Base-by-base conservation (phyloP, 2,888 invertebrate species). In the Pandemis corylana region DNA sequence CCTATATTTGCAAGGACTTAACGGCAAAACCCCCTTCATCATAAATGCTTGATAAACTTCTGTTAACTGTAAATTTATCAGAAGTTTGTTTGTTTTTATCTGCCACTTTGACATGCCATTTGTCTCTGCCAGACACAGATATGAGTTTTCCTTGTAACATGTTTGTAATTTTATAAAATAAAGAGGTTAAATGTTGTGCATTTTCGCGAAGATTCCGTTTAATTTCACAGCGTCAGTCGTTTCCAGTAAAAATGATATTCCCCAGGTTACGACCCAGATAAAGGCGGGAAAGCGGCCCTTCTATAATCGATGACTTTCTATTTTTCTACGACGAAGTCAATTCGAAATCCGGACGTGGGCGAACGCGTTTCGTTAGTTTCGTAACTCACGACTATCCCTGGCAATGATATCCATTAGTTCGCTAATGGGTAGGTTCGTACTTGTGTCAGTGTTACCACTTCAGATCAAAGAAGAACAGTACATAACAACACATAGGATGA, bases 261-360 rank as follows among this genome's bases (percentile, higher is more conserved):
- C 71, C 67, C 46, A 12, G 51, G 67, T 53, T 85, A 87, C 89
- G 90, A 90, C 92, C 92, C 80, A 92, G 89, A 89, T 91, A 87
- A 83, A 82, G 82, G 81, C 83, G 85, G 88, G 89, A 92, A 91
- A 92, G 92, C 90, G 88, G 92, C 90, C 91, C 92, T 80, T 83
- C 77, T 75, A 72, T 79, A 86, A 93, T 90, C 90, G 88, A 89
- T 90, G 87, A 90, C 94, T 94, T 94, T 94, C 94, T 94, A 94
- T 93, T 92, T 94, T 93, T 93, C 90, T 89, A 92, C 91, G 89
- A 90, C 87, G 85, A 88, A 89, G 87, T 87, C 84, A 85, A 85
- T 88, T 87, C 82, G 86, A 88, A 88, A 87, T 89, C 90, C 83
- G 83, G 83, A 84, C 86, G 94, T 94, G 92, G 94, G 94, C 91